A percentile compares a stretch with the other conserved stretches of the same genome.
These are phyloP conservation scores for Gryllus bimaculatus DNA, from an alignment of 1,140 invertebrate species.

Conservation along the genomic window DNA sequence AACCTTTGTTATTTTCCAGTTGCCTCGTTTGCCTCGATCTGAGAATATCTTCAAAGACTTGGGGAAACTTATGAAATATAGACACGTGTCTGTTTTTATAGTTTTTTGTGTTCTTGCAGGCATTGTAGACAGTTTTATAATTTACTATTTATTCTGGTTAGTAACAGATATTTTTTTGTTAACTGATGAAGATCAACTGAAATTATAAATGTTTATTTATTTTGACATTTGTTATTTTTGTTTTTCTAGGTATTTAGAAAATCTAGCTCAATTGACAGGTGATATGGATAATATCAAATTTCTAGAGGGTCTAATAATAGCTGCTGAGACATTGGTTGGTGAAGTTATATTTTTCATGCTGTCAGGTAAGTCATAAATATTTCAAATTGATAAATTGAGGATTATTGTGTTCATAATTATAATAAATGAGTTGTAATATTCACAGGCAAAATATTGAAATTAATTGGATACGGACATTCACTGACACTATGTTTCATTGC, in stretches of 20 bases:
- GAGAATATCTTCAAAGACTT: slow-evolving; percentile 53
- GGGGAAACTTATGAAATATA: slow-evolving; percentile 44
- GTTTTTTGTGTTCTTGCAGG: slow-evolving; percentile 59
- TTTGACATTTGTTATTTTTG: background rate
- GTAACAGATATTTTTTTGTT: background rate
- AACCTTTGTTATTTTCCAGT: slow-evolving; percentile 35
- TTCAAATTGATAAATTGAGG: background rate
- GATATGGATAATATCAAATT: slow-evolving; percentile 57
- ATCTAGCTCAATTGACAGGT: slow-evolving; percentile 50
- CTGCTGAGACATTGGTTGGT: slow-evolving; percentile 60
- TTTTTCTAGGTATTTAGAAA: slow-evolving; percentile 53
- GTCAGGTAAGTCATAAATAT: slow-evolving; percentile 38
- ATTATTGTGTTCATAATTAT: background rate
- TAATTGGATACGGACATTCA: slow-evolving; percentile 57
- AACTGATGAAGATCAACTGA: too few species aligned
- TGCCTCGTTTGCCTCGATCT: slow-evolving; percentile 53
- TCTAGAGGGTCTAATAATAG: slow-evolving; percentile 62
- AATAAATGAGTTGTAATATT: slow-evolving; percentile 24
- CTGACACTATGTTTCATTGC: slow-evolving; percentile 60
- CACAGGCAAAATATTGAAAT: slow-evolving; percentile 57
- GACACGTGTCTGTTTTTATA: slow-evolving; percentile 53
- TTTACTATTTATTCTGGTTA: slow-evolving; percentile 72
- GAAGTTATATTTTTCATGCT: slow-evolving; percentile 65
- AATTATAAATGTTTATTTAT: too few species aligned
- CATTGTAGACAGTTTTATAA: slow-evolving; percentile 63